phyloP scores from a whole-genome alignment of 2,888 invertebrate species.

The Thysanoteuthis rhombus region DNA sequence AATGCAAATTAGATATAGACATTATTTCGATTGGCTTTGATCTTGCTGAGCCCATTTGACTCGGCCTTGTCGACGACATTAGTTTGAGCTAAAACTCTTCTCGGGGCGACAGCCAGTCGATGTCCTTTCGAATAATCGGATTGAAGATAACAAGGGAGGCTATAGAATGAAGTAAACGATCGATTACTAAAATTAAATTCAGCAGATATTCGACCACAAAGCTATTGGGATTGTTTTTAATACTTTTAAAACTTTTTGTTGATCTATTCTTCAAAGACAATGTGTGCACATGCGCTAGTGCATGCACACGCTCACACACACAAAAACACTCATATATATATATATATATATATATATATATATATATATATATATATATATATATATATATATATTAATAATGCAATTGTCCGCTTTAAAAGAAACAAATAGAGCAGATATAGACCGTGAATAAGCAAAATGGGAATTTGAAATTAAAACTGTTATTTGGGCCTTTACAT shows the following conservation, averaged over 20 bases:
- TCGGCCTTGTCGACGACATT: neutral
- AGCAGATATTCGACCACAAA: neutral
- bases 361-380: neutral
- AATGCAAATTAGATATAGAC: neutral
- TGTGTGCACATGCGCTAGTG: too few species aligned
- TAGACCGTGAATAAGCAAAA: too few species aligned
- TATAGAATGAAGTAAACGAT: neutral
- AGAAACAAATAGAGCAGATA: too few species aligned
- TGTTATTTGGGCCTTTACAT: too few species aligned
- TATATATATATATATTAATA: neutral
- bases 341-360: too few species aligned
- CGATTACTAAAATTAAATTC: neutral
- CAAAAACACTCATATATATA: too few species aligned
- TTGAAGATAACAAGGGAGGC: neutral
- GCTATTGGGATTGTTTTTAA: neutral
- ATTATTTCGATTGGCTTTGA: neutral
- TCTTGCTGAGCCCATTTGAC: neutral
- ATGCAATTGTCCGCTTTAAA: too few species aligned
- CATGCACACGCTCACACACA: too few species aligned
- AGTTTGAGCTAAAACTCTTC: neutral
- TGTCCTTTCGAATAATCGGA: neutral
- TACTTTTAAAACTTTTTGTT: neutral
- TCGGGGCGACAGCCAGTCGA: neutral
- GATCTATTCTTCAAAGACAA: too few species aligned
- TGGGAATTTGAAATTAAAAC: too few species aligned